Evolutionary conservation across 2,797 vertebrate genomes (phyloP), one percentile per base, ranked within the genome.

Genomic region (Linurgus olivaceus): DNA sequence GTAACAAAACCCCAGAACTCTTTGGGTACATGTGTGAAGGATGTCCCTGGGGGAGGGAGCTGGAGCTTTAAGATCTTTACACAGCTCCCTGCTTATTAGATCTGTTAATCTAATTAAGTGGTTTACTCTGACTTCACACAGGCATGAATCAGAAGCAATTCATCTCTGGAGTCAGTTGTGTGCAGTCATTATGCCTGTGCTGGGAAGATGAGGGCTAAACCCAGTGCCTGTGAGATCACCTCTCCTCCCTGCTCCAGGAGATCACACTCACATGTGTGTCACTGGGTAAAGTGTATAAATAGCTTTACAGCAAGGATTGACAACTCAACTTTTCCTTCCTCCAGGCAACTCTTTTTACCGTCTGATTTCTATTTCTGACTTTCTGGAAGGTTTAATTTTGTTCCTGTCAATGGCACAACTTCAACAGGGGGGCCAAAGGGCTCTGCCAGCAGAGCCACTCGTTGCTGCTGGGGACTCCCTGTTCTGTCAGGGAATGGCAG

Each of bases 61-160:
- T 18, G 57, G 84, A 75, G 37, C 63, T 89, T 85, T 77, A 78
- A 86, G 75, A 62, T 86, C 75, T 62, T 83, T 35, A 19, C 80
- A 51, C 70, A 88, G 73, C 62, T 93, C 52, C 45, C 33, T 70
- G n/a, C 51, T 90, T 88, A 88, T 85, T 97, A 90, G 58, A 66
- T 90, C 94, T 78, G 85, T 95, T 96, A 95, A 95, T 96, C 86
- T 90, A 91, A 96, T 94, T 88, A 93, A 86, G 82, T 88, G 62
- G 79, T 85, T 94, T 87, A 73, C 87, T 80, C 58, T 94, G 94
- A 75, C 85, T 94, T 87, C 89, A 75, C 13, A 2, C 47, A 55
- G 83, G 50, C 74, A 45, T 67, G 86, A 84, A 90, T 93, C 62
- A 95, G 79, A 67, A 91, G 70, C 83, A 38, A 40, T 91, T 91